Conservation (phyloP, 2,113 vertebrate species). For the Hydrochoerus hydrochaeris region DNA sequence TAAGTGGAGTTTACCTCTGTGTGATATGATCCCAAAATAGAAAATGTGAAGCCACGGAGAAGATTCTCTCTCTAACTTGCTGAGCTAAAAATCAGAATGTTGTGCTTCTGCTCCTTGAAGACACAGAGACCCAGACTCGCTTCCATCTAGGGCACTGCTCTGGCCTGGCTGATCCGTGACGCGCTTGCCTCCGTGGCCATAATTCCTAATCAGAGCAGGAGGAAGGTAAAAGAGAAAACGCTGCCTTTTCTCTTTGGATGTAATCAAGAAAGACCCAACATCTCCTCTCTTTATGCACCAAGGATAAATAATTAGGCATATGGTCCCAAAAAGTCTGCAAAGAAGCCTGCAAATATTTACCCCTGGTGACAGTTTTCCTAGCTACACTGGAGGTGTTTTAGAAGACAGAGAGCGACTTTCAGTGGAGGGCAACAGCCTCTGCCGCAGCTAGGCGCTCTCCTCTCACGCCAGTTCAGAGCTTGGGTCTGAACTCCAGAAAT, state of each 20-base stretch:
- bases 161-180: not conserved
- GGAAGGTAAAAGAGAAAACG: not conserved
- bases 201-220: not conserved
- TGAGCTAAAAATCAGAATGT: not conserved
- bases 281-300: not conserved
- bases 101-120: not conserved
- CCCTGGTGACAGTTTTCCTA: not conserved
- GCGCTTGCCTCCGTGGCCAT: not conserved
- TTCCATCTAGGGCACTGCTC: not conserved
- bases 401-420: not conserved
- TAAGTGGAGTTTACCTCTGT: not conserved
- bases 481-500: not conserved
- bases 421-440: not conserved
- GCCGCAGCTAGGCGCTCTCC: not conserved
- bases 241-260: not conserved
- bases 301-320: not conserved
- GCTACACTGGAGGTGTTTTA: not conserved
- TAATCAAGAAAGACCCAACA: not conserved
- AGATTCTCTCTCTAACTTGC: not conserved
- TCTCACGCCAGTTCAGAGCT: not conserved
- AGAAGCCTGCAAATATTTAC: not conserved
- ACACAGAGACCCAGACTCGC: rapidly evolving
- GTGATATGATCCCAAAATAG: not conserved
- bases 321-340: not conserved
- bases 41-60: not conserved